phyloP scores from a whole-genome alignment of 2,888 invertebrate species.

The Apamea crenata region DNA sequence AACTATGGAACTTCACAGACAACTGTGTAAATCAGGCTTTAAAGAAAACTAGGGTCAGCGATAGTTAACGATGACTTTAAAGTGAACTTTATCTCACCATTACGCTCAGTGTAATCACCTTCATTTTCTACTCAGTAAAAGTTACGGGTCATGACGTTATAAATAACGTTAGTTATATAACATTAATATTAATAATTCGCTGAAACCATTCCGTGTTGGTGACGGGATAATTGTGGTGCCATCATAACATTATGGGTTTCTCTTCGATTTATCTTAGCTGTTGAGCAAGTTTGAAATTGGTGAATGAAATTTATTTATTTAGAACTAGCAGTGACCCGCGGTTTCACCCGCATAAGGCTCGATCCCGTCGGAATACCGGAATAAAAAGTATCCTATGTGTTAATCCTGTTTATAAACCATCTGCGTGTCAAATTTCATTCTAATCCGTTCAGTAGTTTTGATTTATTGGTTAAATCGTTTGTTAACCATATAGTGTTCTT shows the following conservation, averaged over 20 bases:
- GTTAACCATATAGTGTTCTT: too few species aligned
- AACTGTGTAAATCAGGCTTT: not conserved
- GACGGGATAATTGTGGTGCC: slow-evolving; percentile 56
- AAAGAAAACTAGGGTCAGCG: not conserved
- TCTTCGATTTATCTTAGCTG: slow-evolving; percentile 49
- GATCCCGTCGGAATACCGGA: too few species aligned
- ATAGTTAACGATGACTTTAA: slow-evolving; percentile 5
- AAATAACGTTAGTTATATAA: slow-evolving; percentile 50
- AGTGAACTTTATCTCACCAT: slow-evolving; percentile 5
- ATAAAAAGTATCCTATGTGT: too few species aligned
- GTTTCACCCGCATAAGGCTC: too few species aligned
- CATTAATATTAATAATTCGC: slow-evolving; percentile 41
- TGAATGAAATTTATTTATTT: not conserved
- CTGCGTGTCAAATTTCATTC: too few species aligned
- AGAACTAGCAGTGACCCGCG: too few species aligned
- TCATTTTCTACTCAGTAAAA: slow-evolving; percentile 49
- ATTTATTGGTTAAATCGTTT: too few species aligned
- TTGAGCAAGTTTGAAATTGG: slow-evolving; percentile 28
- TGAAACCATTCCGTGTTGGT: slow-evolving; percentile 31
- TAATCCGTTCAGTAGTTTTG: too few species aligned
- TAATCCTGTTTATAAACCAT: too few species aligned
- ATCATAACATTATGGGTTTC: slow-evolving; percentile 49
- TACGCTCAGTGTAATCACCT: slow-evolving; percentile 34
- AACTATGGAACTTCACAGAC: not conserved
- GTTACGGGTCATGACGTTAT: slow-evolving; percentile 38